Conservation (phyloP, 2,888 invertebrate species). For the Emesis castigata region DNA sequence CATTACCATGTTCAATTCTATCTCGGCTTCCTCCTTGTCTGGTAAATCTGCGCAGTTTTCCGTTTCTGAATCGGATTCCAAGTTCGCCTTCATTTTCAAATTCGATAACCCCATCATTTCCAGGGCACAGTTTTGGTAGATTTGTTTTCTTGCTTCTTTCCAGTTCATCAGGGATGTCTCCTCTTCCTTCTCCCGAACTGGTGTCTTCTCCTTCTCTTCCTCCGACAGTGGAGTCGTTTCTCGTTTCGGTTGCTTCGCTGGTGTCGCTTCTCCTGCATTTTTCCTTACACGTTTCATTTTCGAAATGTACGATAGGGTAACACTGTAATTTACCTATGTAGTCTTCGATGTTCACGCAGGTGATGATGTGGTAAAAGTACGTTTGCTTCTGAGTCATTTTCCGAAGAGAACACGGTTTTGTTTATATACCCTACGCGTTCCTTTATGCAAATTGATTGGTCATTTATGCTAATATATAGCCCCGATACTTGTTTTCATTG, state of each 20-base stretch:
- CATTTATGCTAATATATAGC: conserved; percentile 6
- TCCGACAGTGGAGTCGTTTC: neutral
- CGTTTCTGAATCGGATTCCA: conserved; percentile 10
- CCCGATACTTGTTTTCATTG: conserved; percentile 1
- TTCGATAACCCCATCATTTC: conserved; percentile 10
- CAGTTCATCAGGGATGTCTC: conserved; percentile 8
- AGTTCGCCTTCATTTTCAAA: conserved; percentile 8
- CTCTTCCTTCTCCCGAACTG: conserved; percentile 1
- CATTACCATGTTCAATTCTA: conserved; percentile 3
- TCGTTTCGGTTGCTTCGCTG: conserved; percentile 5
- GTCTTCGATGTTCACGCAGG: conserved; percentile 4
- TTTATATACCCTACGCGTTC: conserved; percentile 5
- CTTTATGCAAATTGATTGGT: neutral
- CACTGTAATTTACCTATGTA: conserved; percentile 11
- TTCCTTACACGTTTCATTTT: conserved; percentile 4
- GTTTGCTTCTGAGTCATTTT: conserved; percentile 2
- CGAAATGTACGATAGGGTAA: conserved; percentile 7
- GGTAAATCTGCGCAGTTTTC: conserved; percentile 3
- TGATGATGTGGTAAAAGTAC: conserved; percentile 10
- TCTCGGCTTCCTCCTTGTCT: conserved; percentile 10
- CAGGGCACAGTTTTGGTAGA: conserved; percentile 6
- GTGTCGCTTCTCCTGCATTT: conserved; percentile 7
- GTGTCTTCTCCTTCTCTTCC: conserved; percentile 9
- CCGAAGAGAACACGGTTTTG: neutral
- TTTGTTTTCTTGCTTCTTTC: conserved; percentile 1